Base-by-base conservation (phyloP, 2,113 vertebrate genomes). In the Carlito syrichta region DNA sequence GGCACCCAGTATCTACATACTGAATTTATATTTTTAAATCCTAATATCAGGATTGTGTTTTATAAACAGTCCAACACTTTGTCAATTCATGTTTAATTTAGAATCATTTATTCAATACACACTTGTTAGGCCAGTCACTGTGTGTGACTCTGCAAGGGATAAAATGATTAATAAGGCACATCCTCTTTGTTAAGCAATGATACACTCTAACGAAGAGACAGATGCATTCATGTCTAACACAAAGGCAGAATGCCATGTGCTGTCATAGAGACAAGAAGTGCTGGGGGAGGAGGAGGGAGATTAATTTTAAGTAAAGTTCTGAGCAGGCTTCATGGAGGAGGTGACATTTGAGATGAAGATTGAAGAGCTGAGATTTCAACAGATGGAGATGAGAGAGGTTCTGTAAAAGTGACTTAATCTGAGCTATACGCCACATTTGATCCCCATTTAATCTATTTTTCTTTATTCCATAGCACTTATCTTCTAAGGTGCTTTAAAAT, bases 11-110 rank as follows among this genome's bases (percentile, higher is more conserved):
- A 79, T 83, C 54, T 6, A 1, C 22, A 86, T 54, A n/a, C 12
- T 30, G 23, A 95, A 73, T 85, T 86, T 89, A 52, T 81, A 71
- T 93, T 76, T 86, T 84, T 85, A 68, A 92, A 96, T 95, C 73
- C 52, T 83, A 94, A 92, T 84, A 81, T 92, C 32, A 89, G 60
- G 30, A 90, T 93, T 79, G 79, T 63, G 48, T 95, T 93, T 94
- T 84, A 84, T 68, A 93, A 95, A n/a, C 20, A 86, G 43, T 43
- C 62, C 60, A 43, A 17, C 23, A 52, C 54, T 89, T 87, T 89
- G 79, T 86, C 52, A 95, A 73, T 90, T 76, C 56, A 32, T 52
- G 19, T 77, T 81, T 40, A 88, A 40, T 78, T 91, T 82, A 78
- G 22, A 6, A 78, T 82, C 96, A 22, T 54, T 78, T 85, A 83